Conservation (phyloP, 2,888 invertebrate species). For the Agonopterix arenella region DNA sequence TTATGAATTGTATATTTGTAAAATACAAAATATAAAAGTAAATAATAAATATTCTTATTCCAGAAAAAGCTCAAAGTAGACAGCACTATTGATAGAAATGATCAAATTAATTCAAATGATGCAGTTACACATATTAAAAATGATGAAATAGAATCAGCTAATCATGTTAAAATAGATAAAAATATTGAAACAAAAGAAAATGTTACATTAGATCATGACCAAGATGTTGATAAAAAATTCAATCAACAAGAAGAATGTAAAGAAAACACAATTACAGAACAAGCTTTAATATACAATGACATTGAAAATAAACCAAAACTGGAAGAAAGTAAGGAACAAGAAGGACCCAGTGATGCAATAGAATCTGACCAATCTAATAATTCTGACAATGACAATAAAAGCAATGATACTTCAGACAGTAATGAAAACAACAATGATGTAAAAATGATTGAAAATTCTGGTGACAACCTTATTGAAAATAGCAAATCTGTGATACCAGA, state of each 20-base stretch:
- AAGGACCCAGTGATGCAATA: too few relatives aligned
- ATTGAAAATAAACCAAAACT: too few relatives aligned
- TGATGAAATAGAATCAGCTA: background rate
- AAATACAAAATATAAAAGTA: too few relatives aligned
- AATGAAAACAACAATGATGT: conserved; percentile 4
- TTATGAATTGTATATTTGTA: too few relatives aligned
- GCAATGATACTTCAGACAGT: conserved; percentile 1
- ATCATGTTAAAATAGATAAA: background rate
- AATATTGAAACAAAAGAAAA: background rate
- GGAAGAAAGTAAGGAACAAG: too few relatives aligned
- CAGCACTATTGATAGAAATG: background rate
- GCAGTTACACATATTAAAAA: background rate
- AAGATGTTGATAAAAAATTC: too few relatives aligned
- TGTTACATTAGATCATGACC: background rate
- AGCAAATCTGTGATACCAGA: conserved; percentile 17
- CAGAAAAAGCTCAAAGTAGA: conserved; percentile 7
- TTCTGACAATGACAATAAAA: background rate
- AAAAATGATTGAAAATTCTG: conserved; percentile 2
- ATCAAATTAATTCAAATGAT: background rate
- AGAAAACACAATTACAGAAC: too few relatives aligned
- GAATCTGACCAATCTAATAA: too few relatives aligned
- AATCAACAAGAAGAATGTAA: too few relatives aligned
- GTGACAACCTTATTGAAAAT: conserved; percentile 2
- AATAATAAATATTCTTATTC: background rate
- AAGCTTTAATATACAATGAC: too few relatives aligned